Evolutionary conservation across 2,113 vertebrate genomes (phyloP).

Genomic region (Tetrao urogallus): DNA sequence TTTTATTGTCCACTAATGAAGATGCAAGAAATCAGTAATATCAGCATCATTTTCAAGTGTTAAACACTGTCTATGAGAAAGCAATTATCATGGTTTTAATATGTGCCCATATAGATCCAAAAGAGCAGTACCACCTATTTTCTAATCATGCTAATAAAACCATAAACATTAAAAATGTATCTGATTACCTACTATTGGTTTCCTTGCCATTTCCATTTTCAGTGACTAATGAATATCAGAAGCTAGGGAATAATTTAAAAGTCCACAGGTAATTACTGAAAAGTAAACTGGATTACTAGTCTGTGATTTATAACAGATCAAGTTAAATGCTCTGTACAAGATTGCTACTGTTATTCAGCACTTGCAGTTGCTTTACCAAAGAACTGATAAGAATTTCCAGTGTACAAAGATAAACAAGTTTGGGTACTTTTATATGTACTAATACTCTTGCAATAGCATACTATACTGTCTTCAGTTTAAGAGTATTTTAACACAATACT

Average conservation of each 20-base stretch:
- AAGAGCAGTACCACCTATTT: slow-evolving; percentile 1
- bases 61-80: slow-evolving; percentile 16
- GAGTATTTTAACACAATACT: not conserved
- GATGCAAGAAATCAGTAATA: not conserved
- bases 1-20: not conserved
- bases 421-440: not conserved
- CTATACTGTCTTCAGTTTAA: not conserved
- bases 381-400: slow-evolving; percentile 60
- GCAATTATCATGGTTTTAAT: slow-evolving; percentile 23
- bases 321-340: not conserved
- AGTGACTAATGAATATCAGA: slow-evolving; percentile 56
- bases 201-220: slow-evolving; percentile 57
- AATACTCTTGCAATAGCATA: slow-evolving; percentile 4
- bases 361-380: slow-evolving; percentile 44
- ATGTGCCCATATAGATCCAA: slow-evolving; percentile 28
- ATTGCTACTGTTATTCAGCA: slow-evolving; percentile 48
- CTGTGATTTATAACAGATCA: slow-evolving; percentile 7
- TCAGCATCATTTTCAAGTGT: not conserved
- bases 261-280: slow-evolving; percentile 54
- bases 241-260: slow-evolving; percentile 41
- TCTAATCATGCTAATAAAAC: slow-evolving; percentile 64
- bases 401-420: not conserved
- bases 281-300: slow-evolving; percentile 56
- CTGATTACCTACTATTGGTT: slow-evolving; percentile 41
- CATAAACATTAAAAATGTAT: slow-evolving; percentile 52